Evolutionary conservation across 2,797 vertebrate genomes (phyloP), one percentile per base, ranked within the genome.

Genomic region (Labeo calbasu): DNA sequence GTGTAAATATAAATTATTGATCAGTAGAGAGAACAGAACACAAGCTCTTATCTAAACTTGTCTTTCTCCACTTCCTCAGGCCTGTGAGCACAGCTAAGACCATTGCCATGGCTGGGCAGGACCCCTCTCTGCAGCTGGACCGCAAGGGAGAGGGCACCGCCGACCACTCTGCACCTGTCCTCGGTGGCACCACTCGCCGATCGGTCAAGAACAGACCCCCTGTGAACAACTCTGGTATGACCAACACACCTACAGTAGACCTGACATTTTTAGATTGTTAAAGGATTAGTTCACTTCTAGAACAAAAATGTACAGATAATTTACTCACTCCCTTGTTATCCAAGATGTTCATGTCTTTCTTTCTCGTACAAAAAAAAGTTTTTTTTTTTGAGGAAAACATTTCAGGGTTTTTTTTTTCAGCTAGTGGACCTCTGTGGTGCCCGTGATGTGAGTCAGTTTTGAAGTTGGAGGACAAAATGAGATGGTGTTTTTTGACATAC

Each of bases 1-100:
- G 40, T 48, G 6, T 12, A 15, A 13, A 46, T 70, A n/a, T 70
- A 46, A 48, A 70, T n/a, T 14, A 46, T 71, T 48, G 13, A 71
- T 46, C 21, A 46, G 40, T 70, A 13, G 10, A 63, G 15, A 77
- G 15, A 1, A 21, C 6, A 77, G 15, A 1, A 21, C 6, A 21
- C 17, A 13, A 21, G 11, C 15, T 0, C n/a, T 12, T 19, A 61
- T 69, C 12, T 85, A 25, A 75, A 65, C 14, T 48, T 66, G 23
- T 84, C 19, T 81, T 50, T 61, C 1, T 32, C 50, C 6, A 43
- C 19, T 43, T 21, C 9, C 1, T 50, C 53, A 95, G 96, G 84
- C 96, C 96, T 66, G 95, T 94, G 3, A 96, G 95, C 87, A 97
- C 95, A 0, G 96, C 96, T 88, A 97, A 97, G 89, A 96, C 95